A percentile compares a stretch with the other conserved stretches of the same genome.
Evolutionary conservation across 2,113 vertebrate species (phyloP).

Genomic region (Bettongia penicillata): DNA sequence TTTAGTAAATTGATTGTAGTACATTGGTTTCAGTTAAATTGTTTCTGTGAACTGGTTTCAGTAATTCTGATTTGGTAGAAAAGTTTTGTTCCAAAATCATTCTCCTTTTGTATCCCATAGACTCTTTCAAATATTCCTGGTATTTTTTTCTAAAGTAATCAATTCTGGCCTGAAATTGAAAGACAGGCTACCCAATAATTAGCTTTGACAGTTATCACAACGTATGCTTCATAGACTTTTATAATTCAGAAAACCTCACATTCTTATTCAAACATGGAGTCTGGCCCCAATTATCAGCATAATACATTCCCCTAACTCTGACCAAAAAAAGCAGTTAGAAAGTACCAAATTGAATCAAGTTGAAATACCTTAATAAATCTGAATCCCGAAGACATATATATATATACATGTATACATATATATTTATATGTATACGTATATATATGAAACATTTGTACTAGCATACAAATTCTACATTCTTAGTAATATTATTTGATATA

Average conservation of each 20-base stretch:
- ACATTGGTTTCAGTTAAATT: neutral
- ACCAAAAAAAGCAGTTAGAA: neutral
- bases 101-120: neutral
- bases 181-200: neutral
- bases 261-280: neutral
- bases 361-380: too few species aligned
- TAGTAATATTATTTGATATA: neutral
- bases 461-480: neutral
- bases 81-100: neutral
- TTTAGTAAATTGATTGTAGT: neutral
- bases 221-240: neutral
- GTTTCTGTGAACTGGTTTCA: neutral
- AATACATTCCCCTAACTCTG: neutral
- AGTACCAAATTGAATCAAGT: neutral
- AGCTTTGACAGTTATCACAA: neutral
- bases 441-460: too few species aligned
- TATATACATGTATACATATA: too few species aligned
- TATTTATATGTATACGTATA: too few species aligned
- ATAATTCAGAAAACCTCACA: neutral
- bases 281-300: neutral
- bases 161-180: neutral
- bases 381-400: too few species aligned
- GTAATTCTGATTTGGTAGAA: neutral
- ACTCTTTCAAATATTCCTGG: neutral
- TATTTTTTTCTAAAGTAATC: neutral